Percentiles rank a stretch among this genome's conserved stretches.
Conservation (phyloP, 2,113 vertebrate genomes). For the Gymnarchus niloticus region DNA sequence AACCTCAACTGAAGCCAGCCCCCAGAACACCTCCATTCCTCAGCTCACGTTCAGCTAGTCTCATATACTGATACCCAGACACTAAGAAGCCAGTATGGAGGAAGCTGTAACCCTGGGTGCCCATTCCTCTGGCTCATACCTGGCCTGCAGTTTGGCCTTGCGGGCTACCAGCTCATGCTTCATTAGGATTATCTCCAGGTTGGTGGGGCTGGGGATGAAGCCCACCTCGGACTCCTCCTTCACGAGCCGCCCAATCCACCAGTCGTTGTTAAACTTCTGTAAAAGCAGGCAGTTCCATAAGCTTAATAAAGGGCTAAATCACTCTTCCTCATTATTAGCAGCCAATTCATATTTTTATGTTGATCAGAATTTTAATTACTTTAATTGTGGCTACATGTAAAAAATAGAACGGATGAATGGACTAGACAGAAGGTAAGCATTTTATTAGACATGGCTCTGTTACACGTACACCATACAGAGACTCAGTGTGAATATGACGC, state of each 20-base stretch:
- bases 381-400: too few species aligned
- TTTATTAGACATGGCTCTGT: too few species aligned
- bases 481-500: too few species aligned
- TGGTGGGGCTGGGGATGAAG: constrained; percentile 97
- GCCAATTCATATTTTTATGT: neutral
- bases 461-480: too few species aligned
- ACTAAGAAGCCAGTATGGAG: neutral
- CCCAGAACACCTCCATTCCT: neutral
- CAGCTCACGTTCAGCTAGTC: neutral
- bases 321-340: neutral
- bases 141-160: constrained; percentile 97
- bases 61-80: neutral
- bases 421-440: too few species aligned
- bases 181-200: constrained; percentile 94
- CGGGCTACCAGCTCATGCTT: constrained; percentile 93
- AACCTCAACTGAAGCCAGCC: neutral
- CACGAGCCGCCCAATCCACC: constrained; percentile 95
- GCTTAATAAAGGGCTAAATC: neutral
- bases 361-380: neutral
- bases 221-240: constrained; percentile 97
- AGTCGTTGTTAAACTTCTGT: constrained; percentile 98
- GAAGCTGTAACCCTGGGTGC: neutral
- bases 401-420: too few species aligned
- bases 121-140: constrained; percentile 55
- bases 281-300: constrained; percentile 12